These are phyloP conservation scores for Aulostomus chinensis DNA, from an alignment of 2,797 vertebrate species.

Conservation along the genomic window DNA sequence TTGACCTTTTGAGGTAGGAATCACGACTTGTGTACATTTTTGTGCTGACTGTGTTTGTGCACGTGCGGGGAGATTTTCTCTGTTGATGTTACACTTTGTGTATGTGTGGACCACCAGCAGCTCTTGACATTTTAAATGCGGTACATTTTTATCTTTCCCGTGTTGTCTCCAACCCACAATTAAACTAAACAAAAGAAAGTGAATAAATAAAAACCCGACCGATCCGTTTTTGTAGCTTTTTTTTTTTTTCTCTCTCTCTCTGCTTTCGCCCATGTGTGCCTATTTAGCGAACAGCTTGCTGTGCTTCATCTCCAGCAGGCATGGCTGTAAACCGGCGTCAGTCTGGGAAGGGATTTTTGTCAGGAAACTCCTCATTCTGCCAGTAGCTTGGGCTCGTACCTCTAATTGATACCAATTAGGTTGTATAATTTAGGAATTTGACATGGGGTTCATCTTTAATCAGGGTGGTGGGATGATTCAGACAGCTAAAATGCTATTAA, in stretches of 20 bases:
- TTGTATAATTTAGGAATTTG: slow-evolving; percentile 63
- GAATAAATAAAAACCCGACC: no score
- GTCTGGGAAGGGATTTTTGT: slow-evolving; percentile 51
- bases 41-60: slow-evolving; percentile 7
- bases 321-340: slow-evolving; percentile 45
- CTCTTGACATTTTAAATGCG: slow-evolving; percentile 34
- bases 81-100: slow-evolving; percentile 17
- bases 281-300: slow-evolving; percentile 46
- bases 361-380: slow-evolving; percentile 33
- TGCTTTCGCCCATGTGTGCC: slow-evolving; percentile 21
- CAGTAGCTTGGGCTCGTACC: slow-evolving; percentile 39
- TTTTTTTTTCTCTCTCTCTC: no score
- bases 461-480: slow-evolving; percentile 51
- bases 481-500: slow-evolving; percentile 39
- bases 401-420: slow-evolving; percentile 70
- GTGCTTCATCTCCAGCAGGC: slow-evolving; percentile 43
- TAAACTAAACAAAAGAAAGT: no score
- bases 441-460: slow-evolving; percentile 63
- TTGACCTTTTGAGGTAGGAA: slow-evolving; percentile 56
- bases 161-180: no score
- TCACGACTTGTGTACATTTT: slow-evolving; percentile 26
- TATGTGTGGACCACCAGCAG: slow-evolving; percentile 19
- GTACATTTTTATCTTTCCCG: no score
- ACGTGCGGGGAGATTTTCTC: neutral
- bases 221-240: no score